These are phyloP conservation scores for Petrocephalus microphthalmus DNA, from an alignment of 2,113 vertebrate species.

Conservation along the genomic window DNA sequence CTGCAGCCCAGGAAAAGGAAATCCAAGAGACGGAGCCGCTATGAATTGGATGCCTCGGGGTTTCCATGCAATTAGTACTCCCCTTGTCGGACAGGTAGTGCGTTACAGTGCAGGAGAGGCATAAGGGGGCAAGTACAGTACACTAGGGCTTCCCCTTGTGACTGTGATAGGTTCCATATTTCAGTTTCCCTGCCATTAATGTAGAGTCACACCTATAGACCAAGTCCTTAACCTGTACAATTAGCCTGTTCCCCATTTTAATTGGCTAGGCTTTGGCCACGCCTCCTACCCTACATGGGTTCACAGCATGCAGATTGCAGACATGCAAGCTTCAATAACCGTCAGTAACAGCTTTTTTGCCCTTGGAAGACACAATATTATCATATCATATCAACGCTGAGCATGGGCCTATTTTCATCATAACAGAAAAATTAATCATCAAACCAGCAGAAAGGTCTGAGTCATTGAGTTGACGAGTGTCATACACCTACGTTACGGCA, in stretches of 20 bases:
- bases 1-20: background rate
- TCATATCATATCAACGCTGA: background rate
- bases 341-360: constrained; percentile 5
- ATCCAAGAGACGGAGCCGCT: background rate
- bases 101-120: background rate
- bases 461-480: constrained; percentile 6
- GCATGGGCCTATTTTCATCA: constrained; percentile 3
- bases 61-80: background rate
- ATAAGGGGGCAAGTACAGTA: background rate
- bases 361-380: background rate
- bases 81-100: background rate
- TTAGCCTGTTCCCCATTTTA: background rate
- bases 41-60: background rate
- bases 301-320: background rate
- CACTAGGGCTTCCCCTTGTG: background rate
- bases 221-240: background rate
- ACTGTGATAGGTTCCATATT: background rate
- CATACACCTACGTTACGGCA: constrained; percentile 16
- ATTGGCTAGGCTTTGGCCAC: background rate
- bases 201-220: background rate
- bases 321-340: background rate
- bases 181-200: background rate
- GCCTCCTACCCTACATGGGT: background rate
- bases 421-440: constrained; percentile 17
- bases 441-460: constrained; percentile 1